phyloP scores from a whole-genome alignment of 1,140 invertebrate genomes.

The Scaptomyza pallida region DNA sequence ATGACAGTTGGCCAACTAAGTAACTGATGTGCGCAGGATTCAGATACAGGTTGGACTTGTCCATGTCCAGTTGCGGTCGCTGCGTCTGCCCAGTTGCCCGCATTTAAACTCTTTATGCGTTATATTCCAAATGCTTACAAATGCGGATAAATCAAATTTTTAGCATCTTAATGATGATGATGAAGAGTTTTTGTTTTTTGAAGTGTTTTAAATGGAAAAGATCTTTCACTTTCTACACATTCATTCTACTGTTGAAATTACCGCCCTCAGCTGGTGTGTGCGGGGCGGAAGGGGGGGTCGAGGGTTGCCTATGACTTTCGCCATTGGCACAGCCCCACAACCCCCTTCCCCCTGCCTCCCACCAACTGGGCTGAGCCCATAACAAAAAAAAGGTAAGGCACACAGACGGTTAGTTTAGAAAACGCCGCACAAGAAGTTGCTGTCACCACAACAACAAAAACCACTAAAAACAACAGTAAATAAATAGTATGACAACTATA shows the following conservation, averaged over 20 bases:
- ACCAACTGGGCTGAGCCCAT: background rate
- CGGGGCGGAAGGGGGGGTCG: background rate
- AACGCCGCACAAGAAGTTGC: constrained; percentile 36
- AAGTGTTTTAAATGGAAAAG: constrained; percentile 1
- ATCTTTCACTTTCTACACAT: constrained; percentile 54
- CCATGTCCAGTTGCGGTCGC: background rate
- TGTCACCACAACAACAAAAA: constrained; percentile 27
- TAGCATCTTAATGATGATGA: constrained; percentile 13
- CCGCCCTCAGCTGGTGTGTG: background rate
- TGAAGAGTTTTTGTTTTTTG: background rate
- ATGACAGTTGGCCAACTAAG: background rate
- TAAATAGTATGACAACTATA: constrained; percentile 24
- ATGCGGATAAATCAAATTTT: background rate
- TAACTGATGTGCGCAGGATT: constrained; percentile 1
- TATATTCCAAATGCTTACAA: background rate
- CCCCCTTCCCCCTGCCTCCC: background rate
- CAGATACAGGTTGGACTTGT: constrained; percentile 27
- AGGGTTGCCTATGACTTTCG: constrained; percentile 41
- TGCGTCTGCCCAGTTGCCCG: background rate
- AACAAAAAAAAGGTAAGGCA: constrained; percentile 9
- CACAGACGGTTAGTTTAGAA: constrained; percentile 31
- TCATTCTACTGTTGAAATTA: constrained; percentile 39
- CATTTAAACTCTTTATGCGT: background rate
- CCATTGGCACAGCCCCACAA: constrained; percentile 18
- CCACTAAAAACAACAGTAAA: constrained; percentile 36